Conservation (phyloP, 2,888 invertebrate species). For the Mesochorus sp. region DNA sequence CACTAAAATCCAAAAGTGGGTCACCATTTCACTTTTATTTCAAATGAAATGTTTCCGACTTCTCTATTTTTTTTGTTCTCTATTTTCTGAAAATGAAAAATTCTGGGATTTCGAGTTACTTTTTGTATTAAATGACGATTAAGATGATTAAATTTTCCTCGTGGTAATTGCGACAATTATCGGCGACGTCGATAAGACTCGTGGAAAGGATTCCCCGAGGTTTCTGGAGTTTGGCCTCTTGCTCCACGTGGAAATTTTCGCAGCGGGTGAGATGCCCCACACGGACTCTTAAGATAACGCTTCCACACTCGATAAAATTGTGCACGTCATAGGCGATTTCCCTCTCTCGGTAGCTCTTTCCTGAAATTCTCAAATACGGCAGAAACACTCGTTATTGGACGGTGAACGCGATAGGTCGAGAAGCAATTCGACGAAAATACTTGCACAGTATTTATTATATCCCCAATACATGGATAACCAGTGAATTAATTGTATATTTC, state of each 20-base stretch:
- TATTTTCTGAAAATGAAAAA: no score
- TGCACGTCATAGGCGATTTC: not conserved
- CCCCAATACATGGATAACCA: slow-evolving; percentile 22
- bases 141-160: not conserved
- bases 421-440: not conserved
- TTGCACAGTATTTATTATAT: slow-evolving; percentile 33
- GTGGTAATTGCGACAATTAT: not conserved
- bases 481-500: slow-evolving; percentile 14
- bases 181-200: not conserved
- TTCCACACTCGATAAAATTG: not conserved
- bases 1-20: no score
- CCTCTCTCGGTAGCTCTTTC: not conserved
- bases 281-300: no score
- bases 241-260: no score
- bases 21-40: no score
- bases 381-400: not conserved
- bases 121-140: not conserved
- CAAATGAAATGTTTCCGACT: no score
- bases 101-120: no score
- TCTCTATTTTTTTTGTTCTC: no score
- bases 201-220: not conserved
- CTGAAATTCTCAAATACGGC: not conserved
- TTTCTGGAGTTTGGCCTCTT: no score
- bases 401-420: not conserved
- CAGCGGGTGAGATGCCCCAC: no score